Evolutionary conservation across 2,888 invertebrate genomes (phyloP).

Genomic region (Clanis bilineata): DNA sequence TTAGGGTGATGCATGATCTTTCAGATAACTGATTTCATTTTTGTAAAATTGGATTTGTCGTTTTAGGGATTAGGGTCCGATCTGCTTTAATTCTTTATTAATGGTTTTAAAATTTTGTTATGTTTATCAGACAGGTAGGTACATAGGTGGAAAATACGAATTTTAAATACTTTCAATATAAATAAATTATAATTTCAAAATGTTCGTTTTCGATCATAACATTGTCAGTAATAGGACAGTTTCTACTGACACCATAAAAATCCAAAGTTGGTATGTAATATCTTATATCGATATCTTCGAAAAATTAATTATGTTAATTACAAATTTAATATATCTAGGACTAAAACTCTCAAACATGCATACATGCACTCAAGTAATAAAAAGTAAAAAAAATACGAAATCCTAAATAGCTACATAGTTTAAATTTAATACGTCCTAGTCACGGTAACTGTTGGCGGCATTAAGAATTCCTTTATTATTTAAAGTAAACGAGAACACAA

Average conservation of each 20-base stretch:
- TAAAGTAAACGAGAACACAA: constrained; percentile 55
- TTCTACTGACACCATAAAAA: too few species aligned
- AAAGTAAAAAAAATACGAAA: constrained; percentile 8
- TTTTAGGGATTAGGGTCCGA: not conserved
- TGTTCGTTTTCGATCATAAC: too few species aligned
- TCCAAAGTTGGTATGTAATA: too few species aligned
- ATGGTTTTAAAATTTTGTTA: not conserved
- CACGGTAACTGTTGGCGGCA: constrained; percentile 28
- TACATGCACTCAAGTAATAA: not conserved
- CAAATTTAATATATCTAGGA: not conserved
- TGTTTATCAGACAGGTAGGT: not conserved
- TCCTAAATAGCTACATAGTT: constrained; percentile 9
- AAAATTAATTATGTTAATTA: too few species aligned
- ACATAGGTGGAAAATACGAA: not conserved
- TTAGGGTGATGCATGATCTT: constrained; percentile 10
- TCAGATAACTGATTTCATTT: constrained; percentile 1
- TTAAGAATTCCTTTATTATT: constrained; percentile 51
- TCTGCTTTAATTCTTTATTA: not conserved
- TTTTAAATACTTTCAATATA: too few species aligned
- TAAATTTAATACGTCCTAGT: constrained; percentile 18
- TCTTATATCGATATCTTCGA: too few species aligned
- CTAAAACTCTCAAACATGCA: not conserved
- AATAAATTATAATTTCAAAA: too few species aligned
- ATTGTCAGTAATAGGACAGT: too few species aligned
- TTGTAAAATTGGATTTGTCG: not conserved